phyloP scores from a whole-genome alignment of 2,797 vertebrate genomes.

The Rhyacichthys aspro region DNA sequence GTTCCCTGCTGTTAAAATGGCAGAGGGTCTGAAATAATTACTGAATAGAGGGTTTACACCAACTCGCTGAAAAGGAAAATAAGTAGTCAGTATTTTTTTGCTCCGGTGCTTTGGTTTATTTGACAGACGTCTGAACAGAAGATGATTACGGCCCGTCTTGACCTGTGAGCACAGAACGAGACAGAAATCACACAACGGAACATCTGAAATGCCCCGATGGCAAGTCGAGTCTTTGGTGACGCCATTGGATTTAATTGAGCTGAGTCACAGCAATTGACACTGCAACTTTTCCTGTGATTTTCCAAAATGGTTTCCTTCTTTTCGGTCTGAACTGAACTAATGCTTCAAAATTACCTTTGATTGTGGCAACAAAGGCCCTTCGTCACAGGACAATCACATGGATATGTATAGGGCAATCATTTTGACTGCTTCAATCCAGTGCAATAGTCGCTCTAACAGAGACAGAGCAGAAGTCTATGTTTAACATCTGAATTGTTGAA shows the following conservation, averaged over 20 bases:
- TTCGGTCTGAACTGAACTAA: not conserved
- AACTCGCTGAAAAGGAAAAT: not conserved
- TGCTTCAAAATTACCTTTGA: not conserved
- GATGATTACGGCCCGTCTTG: not conserved
- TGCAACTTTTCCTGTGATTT: not conserved
- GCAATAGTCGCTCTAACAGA: not conserved
- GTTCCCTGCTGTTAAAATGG: slow-evolving; percentile 2
- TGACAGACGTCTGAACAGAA: not conserved
- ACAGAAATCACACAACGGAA: not conserved
- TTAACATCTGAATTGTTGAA: too few relatives aligned
- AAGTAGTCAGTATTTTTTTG: not conserved
- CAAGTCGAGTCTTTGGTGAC: not conserved
- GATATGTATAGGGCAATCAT: not conserved
- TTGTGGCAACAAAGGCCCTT: not conserved
- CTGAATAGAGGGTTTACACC: not conserved
- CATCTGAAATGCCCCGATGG: too few relatives aligned
- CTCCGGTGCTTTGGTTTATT: not conserved
- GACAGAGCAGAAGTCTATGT: not conserved
- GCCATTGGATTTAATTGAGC: not conserved
- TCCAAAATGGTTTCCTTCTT: not conserved
- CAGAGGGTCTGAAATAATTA: not conserved
- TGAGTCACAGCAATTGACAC: not conserved
- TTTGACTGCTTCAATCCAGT: slow-evolving; percentile 1
- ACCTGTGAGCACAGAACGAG: too few relatives aligned
- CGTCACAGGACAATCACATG: not conserved